These are phyloP conservation scores for Hymenopus coronatus DNA, from an alignment of 2,888 invertebrate genomes.

Conservation along the genomic window DNA sequence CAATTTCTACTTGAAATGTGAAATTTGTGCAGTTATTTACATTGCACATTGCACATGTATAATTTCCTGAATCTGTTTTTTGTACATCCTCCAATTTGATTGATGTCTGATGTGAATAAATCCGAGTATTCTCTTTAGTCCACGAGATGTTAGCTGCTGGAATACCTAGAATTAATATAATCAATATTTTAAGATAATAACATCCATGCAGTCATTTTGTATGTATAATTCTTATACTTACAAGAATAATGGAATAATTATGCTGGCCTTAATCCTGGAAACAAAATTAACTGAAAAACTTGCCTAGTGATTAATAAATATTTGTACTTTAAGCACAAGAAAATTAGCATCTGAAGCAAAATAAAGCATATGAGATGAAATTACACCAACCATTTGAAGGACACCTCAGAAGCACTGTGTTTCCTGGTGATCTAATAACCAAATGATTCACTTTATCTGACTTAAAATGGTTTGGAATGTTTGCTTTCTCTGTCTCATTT, in stretches of 20 bases:
- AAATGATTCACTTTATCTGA: constrained; percentile 49
- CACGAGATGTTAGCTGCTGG: constrained; percentile 44
- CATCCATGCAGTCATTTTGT: not conserved
- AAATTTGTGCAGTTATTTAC: constrained; percentile 45
- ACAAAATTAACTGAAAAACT: not conserved
- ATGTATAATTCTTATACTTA: not conserved
- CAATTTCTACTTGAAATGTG: constrained; percentile 37
- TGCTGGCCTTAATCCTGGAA: not conserved
- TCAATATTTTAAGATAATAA: not conserved
- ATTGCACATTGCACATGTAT: constrained; percentile 53
- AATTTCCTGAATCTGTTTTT: constrained; percentile 49
- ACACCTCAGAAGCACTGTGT: constrained; percentile 69
- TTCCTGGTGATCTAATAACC: constrained; percentile 73
- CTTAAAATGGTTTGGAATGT: constrained; percentile 49
- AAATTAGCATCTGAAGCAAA: not conserved
- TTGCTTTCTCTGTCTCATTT: constrained; percentile 49
- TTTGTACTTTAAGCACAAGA: not conserved
- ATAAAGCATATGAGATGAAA: not conserved
- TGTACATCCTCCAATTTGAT: constrained; percentile 15
- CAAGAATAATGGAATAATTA: too few species aligned
- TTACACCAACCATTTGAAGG: constrained; percentile 56
- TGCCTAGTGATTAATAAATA: not conserved
- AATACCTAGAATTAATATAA: constrained; percentile 36
- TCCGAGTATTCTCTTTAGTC: constrained; percentile 35
- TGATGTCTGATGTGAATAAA: constrained; percentile 19